phyloP scores from a whole-genome alignment of 2,888 invertebrate species.

The Drosophila stalkeri region DNA sequence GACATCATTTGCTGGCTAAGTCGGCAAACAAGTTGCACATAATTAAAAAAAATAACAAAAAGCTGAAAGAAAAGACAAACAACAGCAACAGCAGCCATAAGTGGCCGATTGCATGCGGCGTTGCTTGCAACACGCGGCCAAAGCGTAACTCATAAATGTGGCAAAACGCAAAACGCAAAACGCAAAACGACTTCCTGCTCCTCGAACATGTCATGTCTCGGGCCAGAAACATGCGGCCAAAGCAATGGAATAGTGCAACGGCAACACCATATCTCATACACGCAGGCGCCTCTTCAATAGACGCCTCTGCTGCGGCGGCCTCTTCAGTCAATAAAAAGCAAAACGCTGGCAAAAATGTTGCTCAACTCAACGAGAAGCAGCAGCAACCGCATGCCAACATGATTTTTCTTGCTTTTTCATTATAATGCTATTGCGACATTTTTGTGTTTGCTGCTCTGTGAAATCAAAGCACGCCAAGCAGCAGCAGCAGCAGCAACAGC shows the following conservation, averaged over 20 bases:
- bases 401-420: slow-evolving; percentile 76
- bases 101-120: slow-evolving; percentile 65
- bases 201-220: slow-evolving; percentile 73
- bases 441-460: slow-evolving; percentile 71
- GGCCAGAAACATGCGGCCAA: slow-evolving; percentile 39
- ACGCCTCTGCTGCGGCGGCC: slow-evolving; percentile 62
- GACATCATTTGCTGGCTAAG: slow-evolving; percentile 67
- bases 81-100: slow-evolving; percentile 39
- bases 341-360: slow-evolving; percentile 68
- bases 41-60: too few relatives aligned
- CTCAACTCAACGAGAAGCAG: slow-evolving; percentile 36
- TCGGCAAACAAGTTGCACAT: slow-evolving; percentile 59
- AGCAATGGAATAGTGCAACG: slow-evolving; percentile 20
- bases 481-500: slow-evolving; percentile 31
- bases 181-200: slow-evolving; percentile 79
- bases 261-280: slow-evolving; percentile 66
- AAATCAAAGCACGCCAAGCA: slow-evolving; percentile 65
- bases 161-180: slow-evolving; percentile 43
- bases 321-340: slow-evolving; percentile 77
- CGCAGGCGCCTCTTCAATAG: slow-evolving; percentile 72
- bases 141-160: slow-evolving; percentile 79
- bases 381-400: slow-evolving; percentile 69
- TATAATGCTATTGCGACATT: slow-evolving; percentile 77
- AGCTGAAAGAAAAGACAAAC: neutral
- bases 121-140: slow-evolving; percentile 69